These are phyloP conservation scores for Platycercus adscitus DNA, from an alignment of 2,113 vertebrate genomes.

Conservation along the genomic window DNA sequence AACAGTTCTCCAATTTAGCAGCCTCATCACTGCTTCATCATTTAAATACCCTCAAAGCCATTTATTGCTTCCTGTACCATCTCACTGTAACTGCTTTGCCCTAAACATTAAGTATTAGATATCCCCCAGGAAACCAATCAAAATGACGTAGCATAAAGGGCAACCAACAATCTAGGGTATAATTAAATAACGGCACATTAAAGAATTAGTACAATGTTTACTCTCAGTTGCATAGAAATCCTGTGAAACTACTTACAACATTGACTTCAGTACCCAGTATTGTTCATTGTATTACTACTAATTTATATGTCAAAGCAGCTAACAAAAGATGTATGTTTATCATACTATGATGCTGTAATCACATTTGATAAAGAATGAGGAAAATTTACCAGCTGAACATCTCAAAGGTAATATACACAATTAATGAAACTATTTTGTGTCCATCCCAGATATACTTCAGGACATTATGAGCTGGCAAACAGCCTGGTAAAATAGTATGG, in stretches of 20 bases:
- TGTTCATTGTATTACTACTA: background rate
- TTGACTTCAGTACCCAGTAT: background rate
- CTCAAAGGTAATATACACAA: background rate
- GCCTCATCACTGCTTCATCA: background rate
- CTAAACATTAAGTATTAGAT: conserved; percentile 1
- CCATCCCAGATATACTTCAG: background rate
- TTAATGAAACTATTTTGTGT: background rate
- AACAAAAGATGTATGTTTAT: background rate
- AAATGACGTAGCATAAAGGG: conserved; percentile 39
- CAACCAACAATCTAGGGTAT: conserved; percentile 31
- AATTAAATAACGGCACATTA: conserved; percentile 47
- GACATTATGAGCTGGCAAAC: background rate
- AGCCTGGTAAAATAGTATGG: background rate
- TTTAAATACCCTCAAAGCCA: conserved; percentile 4
- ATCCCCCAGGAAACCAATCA: conserved; percentile 33
- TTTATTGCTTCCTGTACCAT: background rate
- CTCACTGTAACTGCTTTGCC: conserved; percentile 15
- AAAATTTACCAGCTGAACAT: background rate
- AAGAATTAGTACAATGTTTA: conserved; percentile 38
- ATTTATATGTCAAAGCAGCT: background rate
- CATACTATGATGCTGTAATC: background rate
- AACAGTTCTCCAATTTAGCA: background rate
- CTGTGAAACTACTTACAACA: background rate
- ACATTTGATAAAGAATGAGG: background rate
- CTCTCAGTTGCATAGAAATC: conserved; percentile 1